Conservation (phyloP, 1,140 invertebrate species). For the Caenorhabditis brenneri region DNA sequence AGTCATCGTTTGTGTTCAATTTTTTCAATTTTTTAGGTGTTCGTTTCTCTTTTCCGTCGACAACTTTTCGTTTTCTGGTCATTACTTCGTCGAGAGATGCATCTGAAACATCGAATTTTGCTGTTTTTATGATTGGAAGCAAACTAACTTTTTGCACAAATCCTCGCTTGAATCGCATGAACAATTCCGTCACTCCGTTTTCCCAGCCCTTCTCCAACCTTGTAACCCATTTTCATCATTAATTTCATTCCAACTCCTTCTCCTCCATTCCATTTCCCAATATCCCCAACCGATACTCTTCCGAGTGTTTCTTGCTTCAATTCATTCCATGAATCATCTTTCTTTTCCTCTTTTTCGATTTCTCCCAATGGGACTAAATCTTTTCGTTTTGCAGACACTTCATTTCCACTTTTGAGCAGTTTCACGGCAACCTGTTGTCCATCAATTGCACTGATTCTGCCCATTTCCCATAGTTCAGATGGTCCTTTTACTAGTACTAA, state of each 20-base stretch:
- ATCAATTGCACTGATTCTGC: constrained; percentile 36
- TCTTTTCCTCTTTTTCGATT: background rate
- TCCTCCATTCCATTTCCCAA: constrained; percentile 40
- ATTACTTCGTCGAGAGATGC: constrained; percentile 27
- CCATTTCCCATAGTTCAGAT: background rate
- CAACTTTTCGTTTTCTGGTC: background rate
- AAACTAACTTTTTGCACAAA: constrained; percentile 23
- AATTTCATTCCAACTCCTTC: constrained; percentile 22
- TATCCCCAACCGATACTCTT: constrained; percentile 1
- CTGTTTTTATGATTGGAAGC: background rate
- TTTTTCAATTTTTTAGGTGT: background rate
- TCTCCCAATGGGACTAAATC: constrained; percentile 6
- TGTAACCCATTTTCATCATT: constrained; percentile 45
- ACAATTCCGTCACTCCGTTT: constrained; percentile 41
- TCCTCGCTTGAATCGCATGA: constrained; percentile 31
- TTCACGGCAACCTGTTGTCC: constrained; percentile 20
- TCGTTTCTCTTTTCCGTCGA: background rate
- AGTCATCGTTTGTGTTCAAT: background rate
- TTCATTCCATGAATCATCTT: constrained; percentile 28
- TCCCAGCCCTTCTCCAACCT: constrained; percentile 32
- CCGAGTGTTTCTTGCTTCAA: constrained; percentile 28
- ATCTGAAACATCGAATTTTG: constrained; percentile 13
- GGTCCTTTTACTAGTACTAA: background rate
- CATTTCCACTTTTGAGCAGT: constrained; percentile 2
- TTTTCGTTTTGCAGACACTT: background rate